A percentile compares a stretch with the other conserved stretches of the same genome.
phyloP scores from a whole-genome alignment of 2,888 invertebrate genomes.

The Trichogramma evanescens region DNA sequence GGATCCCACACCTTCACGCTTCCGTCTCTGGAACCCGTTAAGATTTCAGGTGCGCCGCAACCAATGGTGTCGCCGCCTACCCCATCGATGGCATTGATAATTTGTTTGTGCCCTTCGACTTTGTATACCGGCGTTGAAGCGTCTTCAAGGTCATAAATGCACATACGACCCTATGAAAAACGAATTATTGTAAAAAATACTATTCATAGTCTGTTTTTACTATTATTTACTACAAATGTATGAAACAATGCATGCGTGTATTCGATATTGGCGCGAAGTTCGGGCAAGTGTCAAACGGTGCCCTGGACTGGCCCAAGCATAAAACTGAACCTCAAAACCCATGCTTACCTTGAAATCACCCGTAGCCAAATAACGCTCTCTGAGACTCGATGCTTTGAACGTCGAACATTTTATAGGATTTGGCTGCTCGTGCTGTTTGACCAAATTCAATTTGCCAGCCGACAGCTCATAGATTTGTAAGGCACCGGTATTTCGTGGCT shows the following conservation, averaged over 20 bases:
- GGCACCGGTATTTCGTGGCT: slow-evolving; percentile 78
- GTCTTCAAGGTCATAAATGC: slow-evolving; percentile 60
- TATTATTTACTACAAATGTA: background rate
- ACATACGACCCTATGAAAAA: slow-evolving; percentile 54
- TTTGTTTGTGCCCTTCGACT: slow-evolving; percentile 71
- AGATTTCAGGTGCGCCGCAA: slow-evolving; percentile 91
- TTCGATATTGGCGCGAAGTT: background rate
- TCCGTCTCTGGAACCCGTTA: slow-evolving; percentile 90
- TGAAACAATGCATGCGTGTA: background rate
- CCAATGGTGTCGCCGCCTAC: slow-evolving; percentile 72
- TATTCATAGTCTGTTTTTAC: background rate
- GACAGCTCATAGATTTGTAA: slow-evolving; percentile 75
- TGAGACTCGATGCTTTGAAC: slow-evolving; percentile 79
- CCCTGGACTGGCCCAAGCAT: background rate
- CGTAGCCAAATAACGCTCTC: slow-evolving; percentile 76
- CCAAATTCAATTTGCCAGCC: slow-evolving; percentile 63
- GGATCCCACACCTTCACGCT: slow-evolving; percentile 94
- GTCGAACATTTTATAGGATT: slow-evolving; percentile 87
- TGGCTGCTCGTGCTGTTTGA: slow-evolving; percentile 72
- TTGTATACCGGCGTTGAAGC: slow-evolving; percentile 68
- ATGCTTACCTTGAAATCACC: slow-evolving; percentile 67
- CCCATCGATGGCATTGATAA: slow-evolving; percentile 88
- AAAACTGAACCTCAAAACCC: background rate
- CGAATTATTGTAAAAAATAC: background rate
- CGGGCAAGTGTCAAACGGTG: background rate